Percentiles rank a stretch among this genome's conserved stretches.
These are phyloP conservation scores for Penelope pileata DNA, from an alignment of 2,113 vertebrate genomes.

Conservation along the genomic window DNA sequence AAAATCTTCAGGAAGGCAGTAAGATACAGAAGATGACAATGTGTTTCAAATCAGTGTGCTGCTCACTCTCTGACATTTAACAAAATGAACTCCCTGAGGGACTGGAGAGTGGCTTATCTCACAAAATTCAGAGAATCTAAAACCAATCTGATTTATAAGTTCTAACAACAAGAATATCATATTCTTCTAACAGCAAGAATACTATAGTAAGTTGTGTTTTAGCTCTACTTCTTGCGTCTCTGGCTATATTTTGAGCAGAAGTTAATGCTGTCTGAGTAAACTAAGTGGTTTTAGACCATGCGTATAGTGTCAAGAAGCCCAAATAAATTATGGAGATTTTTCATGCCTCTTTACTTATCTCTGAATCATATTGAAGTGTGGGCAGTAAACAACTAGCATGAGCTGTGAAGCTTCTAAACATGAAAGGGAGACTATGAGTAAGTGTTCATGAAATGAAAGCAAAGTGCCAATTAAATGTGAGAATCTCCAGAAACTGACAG, in stretches of 20 bases:
- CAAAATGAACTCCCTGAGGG: background rate
- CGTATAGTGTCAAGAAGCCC: background rate
- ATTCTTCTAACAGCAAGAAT: background rate
- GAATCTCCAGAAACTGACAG: background rate
- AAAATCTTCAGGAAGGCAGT: background rate
- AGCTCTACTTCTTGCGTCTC: background rate
- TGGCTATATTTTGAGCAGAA: background rate
- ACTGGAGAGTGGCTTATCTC: background rate
- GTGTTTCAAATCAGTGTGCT: background rate
- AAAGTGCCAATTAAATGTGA: background rate
- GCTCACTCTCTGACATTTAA: background rate
- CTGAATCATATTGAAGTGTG: background rate
- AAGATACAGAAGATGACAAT: background rate
- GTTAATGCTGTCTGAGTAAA: background rate
- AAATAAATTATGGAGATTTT: background rate
- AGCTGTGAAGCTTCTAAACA: background rate
- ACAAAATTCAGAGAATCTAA: background rate
- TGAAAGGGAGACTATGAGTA: background rate
- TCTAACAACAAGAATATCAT: background rate
- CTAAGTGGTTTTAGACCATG: background rate
- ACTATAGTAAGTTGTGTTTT: background rate
- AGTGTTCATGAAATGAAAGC: background rate
- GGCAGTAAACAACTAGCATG: background rate
- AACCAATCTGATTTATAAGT: background rate
- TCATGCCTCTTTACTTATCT: background rate